Evolutionary conservation across 2,797 vertebrate genomes (phyloP).

Genomic region (Nasua narica): DNA sequence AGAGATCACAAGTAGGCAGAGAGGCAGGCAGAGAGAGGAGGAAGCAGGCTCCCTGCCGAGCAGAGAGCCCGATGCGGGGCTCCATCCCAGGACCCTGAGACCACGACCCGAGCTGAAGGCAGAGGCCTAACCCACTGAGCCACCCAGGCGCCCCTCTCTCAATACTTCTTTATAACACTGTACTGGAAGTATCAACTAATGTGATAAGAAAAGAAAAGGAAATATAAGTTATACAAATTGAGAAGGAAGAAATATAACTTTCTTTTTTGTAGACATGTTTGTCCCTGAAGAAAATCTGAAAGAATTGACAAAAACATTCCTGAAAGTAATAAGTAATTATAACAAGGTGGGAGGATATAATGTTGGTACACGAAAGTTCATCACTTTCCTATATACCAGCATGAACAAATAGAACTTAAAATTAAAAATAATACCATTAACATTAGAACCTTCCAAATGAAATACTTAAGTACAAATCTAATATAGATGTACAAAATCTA

Average conservation of each 20-base stretch:
- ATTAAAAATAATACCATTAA: neutral
- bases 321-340: neutral
- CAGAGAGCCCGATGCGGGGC: too few species aligned
- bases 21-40: too few species aligned
- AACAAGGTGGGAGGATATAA: neutral
- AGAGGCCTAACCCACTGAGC: too few species aligned
- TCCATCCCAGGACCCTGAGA: too few species aligned
- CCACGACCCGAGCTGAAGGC: too few species aligned
- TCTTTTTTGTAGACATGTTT: neutral
- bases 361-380: neutral
- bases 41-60: too few species aligned
- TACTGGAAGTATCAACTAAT: neutral
- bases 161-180: neutral
- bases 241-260: neutral
- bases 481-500: neutral
- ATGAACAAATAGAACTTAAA: neutral
- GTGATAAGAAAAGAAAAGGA: neutral
- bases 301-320: neutral
- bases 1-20: too few species aligned
- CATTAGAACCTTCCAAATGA: neutral
- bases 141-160: too few species aligned
- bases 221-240: neutral
- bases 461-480: neutral
- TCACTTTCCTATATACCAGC: neutral
- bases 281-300: neutral